Percentiles rank a stretch among this genome's conserved stretches.
These are phyloP conservation scores for Ectropis crepuscularia DNA, from an alignment of 2,888 invertebrate species.

Conservation along the genomic window DNA sequence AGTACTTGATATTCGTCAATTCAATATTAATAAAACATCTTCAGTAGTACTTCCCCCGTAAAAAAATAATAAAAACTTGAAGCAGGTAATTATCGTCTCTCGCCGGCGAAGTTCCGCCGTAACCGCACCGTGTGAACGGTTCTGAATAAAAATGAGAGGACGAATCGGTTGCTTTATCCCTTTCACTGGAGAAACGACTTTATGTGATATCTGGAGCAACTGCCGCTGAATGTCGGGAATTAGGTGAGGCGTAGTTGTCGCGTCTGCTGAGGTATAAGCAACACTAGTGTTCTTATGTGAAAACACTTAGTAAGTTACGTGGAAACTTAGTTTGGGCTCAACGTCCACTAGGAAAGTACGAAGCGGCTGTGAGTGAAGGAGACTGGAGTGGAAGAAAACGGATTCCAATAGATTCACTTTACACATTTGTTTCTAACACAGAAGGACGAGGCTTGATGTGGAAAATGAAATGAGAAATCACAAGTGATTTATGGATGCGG, in stretches of 20 bases:
- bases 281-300: neutral
- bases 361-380: too few relatives aligned
- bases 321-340: too few relatives aligned
- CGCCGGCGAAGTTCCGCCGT: slow-evolving; percentile 53
- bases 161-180: slow-evolving; percentile 39
- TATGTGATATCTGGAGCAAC: slow-evolving; percentile 40
- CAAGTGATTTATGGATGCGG: too few relatives aligned
- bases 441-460: too few relatives aligned
- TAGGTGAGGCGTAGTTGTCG: slow-evolving; percentile 14
- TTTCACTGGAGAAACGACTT: slow-evolving; percentile 36
- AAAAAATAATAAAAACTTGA: slow-evolving; percentile 28
- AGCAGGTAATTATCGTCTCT: slow-evolving; percentile 50
- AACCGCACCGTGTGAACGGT: slow-evolving; percentile 59
- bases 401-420: too few relatives aligned
- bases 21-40: neutral
- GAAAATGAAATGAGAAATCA: too few relatives aligned
- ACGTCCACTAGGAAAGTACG: too few relatives aligned
- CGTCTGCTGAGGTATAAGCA: neutral
- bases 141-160: slow-evolving; percentile 58
- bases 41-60: neutral
- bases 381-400: too few relatives aligned
- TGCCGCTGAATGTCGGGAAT: slow-evolving; percentile 27
- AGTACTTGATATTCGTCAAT: neutral
- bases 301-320: neutral
- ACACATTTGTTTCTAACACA: too few relatives aligned